Conservation (phyloP, 2,113 vertebrate species). For the Terrapene triunguis region DNA sequence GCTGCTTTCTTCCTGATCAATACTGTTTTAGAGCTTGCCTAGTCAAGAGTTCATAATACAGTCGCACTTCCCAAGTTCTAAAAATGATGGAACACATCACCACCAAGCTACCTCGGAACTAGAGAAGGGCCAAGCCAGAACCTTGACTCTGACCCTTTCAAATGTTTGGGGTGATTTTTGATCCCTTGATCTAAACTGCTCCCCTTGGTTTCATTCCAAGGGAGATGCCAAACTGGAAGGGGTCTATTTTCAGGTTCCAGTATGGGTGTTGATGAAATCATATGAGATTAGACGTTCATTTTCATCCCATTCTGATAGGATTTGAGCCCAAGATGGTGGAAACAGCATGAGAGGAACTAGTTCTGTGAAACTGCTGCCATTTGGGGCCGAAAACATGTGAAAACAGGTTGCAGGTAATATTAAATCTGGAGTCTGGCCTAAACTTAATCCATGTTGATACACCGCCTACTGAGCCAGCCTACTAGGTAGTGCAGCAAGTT, state of each 20-base stretch:
- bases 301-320: background rate
- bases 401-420: background rate
- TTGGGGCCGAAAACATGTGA: background rate
- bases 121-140: background rate
- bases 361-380: accelerated
- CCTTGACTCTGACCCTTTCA: background rate
- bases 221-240: background rate
- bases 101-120: background rate
- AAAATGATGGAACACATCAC: background rate
- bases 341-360: background rate
- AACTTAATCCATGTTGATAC: background rate
- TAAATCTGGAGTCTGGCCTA: background rate
- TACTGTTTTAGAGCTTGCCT: background rate
- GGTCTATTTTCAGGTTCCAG: background rate
- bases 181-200: background rate
- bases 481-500: background rate
- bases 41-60: background rate
- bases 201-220: background rate
- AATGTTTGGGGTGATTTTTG: background rate
- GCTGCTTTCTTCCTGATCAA: background rate
- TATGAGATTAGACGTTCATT: background rate
- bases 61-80: background rate
- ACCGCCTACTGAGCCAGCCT: background rate
- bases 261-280: background rate
- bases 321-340: background rate